Evolutionary conservation across 2,888 invertebrate genomes (phyloP), one percentile per base, ranked within the genome.

Genomic region (Microplitis manilae): DNA sequence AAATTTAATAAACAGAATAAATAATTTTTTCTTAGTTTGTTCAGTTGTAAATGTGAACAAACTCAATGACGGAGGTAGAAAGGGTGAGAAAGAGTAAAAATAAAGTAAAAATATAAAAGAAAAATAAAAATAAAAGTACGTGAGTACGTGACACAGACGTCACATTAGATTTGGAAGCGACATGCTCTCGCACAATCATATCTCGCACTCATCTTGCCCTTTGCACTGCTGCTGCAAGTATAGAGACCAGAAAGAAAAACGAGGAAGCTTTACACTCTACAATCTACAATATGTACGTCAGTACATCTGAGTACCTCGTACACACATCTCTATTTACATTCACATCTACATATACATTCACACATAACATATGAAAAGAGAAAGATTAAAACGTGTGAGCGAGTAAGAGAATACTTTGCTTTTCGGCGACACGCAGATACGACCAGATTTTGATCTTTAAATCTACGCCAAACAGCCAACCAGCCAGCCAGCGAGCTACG

Each of bases 161-260:
- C 89, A 88, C 88, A 86, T 89, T 88, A 87, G 88, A 89, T 89
- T 88, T 86, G 85, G 85, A 87, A 85, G 83, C 83, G 85, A 85
- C 85, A 84, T 83, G 85, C 79, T 81, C 80, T 75, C 77, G 79
- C 72, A 85, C 85, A 86, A 86, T 83, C 84, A 82, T 86, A 86
- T 86, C 86, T 83, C 69, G 50, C 75, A 68, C 69, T 79, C 81
- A 86, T 86, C 86, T 85, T 76, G 82, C 79, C 82, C 84, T 82
- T 81, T 83, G 80, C 81, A 80, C 74, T 39, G 76, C 78, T 72
- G 50, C 50, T 50, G 50, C 50, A 13, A 50, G 50, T 50, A 50
- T 50, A 50, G 50, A 50, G 50, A 50, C 50, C 9, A 50, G 50
- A 50, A 50, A 50, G 50, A 50, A 50, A 50, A 50, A 50, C 13